Evolutionary conservation across 2,797 vertebrate species (phyloP).

Genomic region (Paedocypris micromegethes): DNA sequence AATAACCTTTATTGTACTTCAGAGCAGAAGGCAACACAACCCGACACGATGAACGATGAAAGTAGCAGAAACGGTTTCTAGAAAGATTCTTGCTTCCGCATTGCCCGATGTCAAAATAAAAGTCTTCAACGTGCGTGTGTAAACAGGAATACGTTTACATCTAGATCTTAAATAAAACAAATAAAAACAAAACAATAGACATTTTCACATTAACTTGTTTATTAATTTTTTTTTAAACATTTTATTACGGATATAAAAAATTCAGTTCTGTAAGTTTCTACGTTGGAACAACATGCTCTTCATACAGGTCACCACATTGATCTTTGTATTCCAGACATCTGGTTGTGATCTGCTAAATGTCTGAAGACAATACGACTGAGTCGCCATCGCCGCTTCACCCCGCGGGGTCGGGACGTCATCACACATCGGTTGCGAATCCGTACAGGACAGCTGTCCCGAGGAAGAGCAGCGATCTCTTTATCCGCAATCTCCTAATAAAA

Average conservation of each 20-base stretch:
- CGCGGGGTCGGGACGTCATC: constrained; percentile 87
- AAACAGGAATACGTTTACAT: no score
- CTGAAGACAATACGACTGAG: constrained; percentile 91
- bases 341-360: constrained; percentile 85
- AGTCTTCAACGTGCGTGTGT: constrained; percentile 1
- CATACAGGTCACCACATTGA: constrained; percentile 81
- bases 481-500: constrained; percentile 79
- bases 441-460: constrained; percentile 86
- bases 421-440: constrained; percentile 91
- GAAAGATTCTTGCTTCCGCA: constrained; percentile 28
- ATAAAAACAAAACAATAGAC: background rate
- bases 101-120: constrained; percentile 30
- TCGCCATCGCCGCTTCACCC: constrained; percentile 84
- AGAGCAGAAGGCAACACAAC: no score
- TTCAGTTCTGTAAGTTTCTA: no score
- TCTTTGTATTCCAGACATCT: constrained; percentile 86
- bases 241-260: no score
- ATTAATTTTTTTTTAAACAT: no score
- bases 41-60: no score
- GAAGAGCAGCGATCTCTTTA: constrained; percentile 83
- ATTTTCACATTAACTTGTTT: no score
- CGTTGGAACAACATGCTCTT: no score
- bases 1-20: no score
- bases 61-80: constrained; percentile 15
- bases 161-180: background rate